phyloP scores from a whole-genome alignment of 30 jellyfish, hydroid and myxozoan genomes.

The Nemopilema nomurai region DNA sequence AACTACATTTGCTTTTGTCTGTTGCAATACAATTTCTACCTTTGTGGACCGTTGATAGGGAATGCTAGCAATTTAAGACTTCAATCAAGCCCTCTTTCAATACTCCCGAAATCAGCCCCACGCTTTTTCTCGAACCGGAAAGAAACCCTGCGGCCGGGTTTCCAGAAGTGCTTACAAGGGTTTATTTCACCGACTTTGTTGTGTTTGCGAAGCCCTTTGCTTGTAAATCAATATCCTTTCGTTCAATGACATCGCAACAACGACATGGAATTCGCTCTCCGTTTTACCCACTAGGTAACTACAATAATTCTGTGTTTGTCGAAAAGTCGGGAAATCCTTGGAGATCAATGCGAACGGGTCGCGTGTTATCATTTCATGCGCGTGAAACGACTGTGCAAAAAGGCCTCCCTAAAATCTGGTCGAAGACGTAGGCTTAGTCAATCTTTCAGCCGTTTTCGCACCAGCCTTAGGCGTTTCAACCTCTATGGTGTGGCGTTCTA shows the following conservation, averaged over 20 bases:
- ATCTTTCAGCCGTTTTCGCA: too few relatives aligned
- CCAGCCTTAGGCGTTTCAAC: too few relatives aligned
- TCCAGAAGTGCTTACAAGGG: neutral
- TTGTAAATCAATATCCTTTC: neutral
- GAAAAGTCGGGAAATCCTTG: neutral
- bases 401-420: too few relatives aligned
- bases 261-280: neutral
- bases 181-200: neutral
- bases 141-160: neutral
- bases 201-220: neutral
- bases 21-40: neutral
- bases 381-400: too few relatives aligned
- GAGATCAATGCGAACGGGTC: too few relatives aligned
- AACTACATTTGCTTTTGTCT: neutral
- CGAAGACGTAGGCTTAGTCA: too few relatives aligned
- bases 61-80: neutral
- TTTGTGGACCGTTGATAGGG: neutral
- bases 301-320: neutral
- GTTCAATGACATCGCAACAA: neutral
- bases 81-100: neutral
- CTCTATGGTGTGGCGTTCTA: too few relatives aligned
- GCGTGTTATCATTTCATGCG: too few relatives aligned
- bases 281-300: neutral
- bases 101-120: neutral
- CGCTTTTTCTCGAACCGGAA: neutral